Evolutionary conservation across 2,888 invertebrate species (phyloP).

Genomic region (Zonitis immaculata): DNA sequence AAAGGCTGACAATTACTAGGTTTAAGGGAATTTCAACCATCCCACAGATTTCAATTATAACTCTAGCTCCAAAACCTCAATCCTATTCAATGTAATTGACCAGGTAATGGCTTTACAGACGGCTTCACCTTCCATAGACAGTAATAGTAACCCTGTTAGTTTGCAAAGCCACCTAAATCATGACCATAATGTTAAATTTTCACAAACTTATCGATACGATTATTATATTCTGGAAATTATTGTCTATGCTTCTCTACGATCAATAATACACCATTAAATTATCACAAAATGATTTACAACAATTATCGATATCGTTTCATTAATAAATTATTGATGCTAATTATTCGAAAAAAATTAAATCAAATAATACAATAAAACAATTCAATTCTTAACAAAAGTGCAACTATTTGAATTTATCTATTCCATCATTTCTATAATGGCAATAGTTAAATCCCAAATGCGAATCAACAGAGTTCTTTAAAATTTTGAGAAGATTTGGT

Average conservation of each 20-base stretch:
- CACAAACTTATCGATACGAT: conserved; percentile 22
- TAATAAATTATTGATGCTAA: background rate
- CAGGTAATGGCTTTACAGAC: conserved; percentile 49
- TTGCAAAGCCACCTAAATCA: conserved; percentile 42
- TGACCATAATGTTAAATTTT: conserved; percentile 36
- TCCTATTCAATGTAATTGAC: conserved; percentile 50
- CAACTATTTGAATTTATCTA: conserved; percentile 21
- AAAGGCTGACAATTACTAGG: conserved; percentile 48
- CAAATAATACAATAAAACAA: conserved; percentile 19
- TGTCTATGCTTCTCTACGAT: background rate
- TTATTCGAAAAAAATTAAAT: background rate
- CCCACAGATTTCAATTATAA: conserved; percentile 51
- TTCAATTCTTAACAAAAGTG: conserved; percentile 22
- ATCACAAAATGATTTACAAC: background rate
- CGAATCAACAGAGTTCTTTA: conserved; percentile 22
- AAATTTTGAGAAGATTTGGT: conserved; percentile 18
- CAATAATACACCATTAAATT: background rate
- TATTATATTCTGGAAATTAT: conserved; percentile 10
- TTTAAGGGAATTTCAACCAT: conserved; percentile 49
- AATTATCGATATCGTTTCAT: background rate
- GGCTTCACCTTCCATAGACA: conserved; percentile 45
- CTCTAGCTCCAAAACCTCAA: conserved; percentile 47
- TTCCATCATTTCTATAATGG: conserved; percentile 20
- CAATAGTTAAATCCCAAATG: conserved; percentile 22
- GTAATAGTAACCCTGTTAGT: conserved; percentile 42